Percentiles rank a stretch among this genome's conserved stretches.
Evolutionary conservation across 2,888 invertebrate species (phyloP).

Genomic region (Caenorhabditis wallacei): DNA sequence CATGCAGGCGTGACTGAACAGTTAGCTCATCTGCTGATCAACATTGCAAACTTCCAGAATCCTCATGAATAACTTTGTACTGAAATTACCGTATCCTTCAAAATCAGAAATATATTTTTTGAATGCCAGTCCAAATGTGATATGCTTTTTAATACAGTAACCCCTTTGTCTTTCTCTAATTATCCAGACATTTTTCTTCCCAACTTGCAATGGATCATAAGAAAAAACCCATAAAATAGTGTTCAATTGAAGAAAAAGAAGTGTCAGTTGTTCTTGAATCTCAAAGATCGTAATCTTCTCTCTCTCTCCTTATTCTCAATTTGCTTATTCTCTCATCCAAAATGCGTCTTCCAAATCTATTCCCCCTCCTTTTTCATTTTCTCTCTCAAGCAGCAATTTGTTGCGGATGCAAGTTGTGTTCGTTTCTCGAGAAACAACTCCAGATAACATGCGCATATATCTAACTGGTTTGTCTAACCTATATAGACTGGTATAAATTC

Average conservation of each 20-base stretch:
- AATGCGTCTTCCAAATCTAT: constrained; percentile 15
- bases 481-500: constrained; percentile 55
- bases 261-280: constrained; percentile 11
- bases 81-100: no score
- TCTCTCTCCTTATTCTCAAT: not conserved
- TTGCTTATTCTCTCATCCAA: constrained; percentile 16
- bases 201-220: no score
- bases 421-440: constrained; percentile 19
- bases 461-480: constrained; percentile 61
- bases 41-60: no score
- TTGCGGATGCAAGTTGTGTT: constrained; percentile 38
- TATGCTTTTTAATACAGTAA: no score
- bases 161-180: no score
- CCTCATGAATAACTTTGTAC: no score
- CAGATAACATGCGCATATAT: constrained; percentile 43
- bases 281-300: constrained; percentile 52
- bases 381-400: constrained; percentile 45
- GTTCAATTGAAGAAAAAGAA: constrained; percentile 11
- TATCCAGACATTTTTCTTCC: no score
- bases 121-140: no score
- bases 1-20: no score
- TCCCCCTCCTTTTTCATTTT: not conserved
- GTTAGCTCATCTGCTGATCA: no score
- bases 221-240: no score
- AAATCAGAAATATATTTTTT: no score